Evolutionary conservation across 2,888 invertebrate genomes (phyloP), one percentile per base, ranked within the genome.

Genomic region (Tridacna gigas): DNA sequence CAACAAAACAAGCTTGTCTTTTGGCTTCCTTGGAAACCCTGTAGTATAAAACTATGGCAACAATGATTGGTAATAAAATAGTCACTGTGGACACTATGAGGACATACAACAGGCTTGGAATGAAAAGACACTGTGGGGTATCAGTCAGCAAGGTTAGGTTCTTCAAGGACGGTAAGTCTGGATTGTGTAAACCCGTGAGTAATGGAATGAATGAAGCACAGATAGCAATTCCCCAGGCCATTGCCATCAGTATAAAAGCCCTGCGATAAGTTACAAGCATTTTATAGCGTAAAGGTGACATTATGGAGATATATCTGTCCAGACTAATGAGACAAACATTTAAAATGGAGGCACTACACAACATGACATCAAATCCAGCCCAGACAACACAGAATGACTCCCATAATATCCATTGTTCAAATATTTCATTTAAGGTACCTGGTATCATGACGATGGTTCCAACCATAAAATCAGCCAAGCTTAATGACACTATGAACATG

Each of bases 311-410:
- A 66, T 92, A 92, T 25, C 92, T 86, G 77, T 92, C 92, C 11
- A 92, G 84, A 75, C 92, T 92, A 51, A 92, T 92, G 18, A 91
- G 84, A 78, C 92, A 92, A 22, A 92, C 91, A 79, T 92, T 92
- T 20, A 92, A 83, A 9, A 92, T 89, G 9, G 92, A 92, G 26
- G 92, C 91, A 66, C 91, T 91, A 65, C 89, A 90, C 76, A 92
- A 83, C 92, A 92, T 92, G 25, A 92, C 92, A 74, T 92, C 92
- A 83, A 90, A 92, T 11, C 91, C 91, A 12, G 90, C 91, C 92
- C 92, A 92, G 4, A 92, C 87, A 0, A 91, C 89, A 82, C 92
- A 92, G 79, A 91, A 91, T 18, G 66, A 80, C 12, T 88, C 80
- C 4, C 87, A 82, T 20, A 92, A 82, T 28, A 91, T 87, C 92